A percentile compares a stretch with the other conserved stretches of the same genome.
phyloP scores from a whole-genome alignment of 2,888 invertebrate genomes.

The Leucophenga maculata region DNA sequence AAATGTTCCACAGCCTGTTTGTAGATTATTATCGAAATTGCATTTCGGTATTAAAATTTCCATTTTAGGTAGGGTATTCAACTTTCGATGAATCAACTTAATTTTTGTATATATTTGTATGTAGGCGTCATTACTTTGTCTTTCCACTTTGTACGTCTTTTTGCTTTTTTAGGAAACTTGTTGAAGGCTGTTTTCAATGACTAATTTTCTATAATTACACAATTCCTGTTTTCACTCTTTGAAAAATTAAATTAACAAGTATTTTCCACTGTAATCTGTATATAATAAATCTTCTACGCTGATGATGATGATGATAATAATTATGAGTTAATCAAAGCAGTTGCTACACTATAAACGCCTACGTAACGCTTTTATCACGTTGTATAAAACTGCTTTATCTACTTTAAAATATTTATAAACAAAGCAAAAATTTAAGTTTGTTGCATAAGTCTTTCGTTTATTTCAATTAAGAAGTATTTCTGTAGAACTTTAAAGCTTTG shows the following conservation, averaged over 20 bases:
- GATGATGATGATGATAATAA: too few species aligned
- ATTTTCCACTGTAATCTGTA: too few species aligned
- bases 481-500: background rate
- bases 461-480: background rate
- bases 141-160: background rate
- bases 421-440: conserved; percentile 32
- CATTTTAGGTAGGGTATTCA: too few species aligned
- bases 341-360: too few species aligned
- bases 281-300: too few species aligned
- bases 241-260: too few species aligned
- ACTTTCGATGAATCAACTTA: conserved; percentile 10
- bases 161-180: conserved; percentile 8
- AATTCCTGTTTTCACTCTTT: background rate
- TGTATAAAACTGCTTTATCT: background rate
- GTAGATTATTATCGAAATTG: too few species aligned
- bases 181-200: conserved; percentile 10
- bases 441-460: conserved; percentile 58
- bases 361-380: too few species aligned
- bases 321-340: too few species aligned
- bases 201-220: conserved; percentile 13
- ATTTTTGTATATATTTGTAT: background rate
- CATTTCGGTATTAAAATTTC: too few species aligned
- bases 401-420: background rate
- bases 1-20: too few species aligned
- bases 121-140: conserved; percentile 3